These are phyloP conservation scores for Macaria liturata DNA, from an alignment of 2,888 invertebrate species.

Conservation along the genomic window DNA sequence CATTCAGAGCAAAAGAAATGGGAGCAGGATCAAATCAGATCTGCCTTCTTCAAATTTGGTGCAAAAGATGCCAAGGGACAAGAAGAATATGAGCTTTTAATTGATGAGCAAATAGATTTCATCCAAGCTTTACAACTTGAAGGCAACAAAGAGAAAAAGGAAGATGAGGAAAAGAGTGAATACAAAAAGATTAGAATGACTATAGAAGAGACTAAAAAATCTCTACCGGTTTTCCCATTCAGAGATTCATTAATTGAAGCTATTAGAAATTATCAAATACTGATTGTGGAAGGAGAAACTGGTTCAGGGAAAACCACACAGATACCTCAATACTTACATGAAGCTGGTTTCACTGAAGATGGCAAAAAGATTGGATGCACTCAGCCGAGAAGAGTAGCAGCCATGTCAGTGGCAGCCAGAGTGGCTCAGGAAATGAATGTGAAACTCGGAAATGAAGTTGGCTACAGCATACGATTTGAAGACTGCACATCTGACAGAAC, in stretches of 20 bases:
- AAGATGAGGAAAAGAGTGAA: conserved; percentile 86
- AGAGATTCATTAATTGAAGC: conserved; percentile 94
- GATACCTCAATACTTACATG: conserved; percentile 98
- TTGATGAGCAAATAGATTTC: conserved; percentile 99
- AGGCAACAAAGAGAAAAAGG: conserved; percentile 85
- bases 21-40: conserved; percentile 98
- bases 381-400: conserved; percentile 98
- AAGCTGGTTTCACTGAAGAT: conserved; percentile 93
- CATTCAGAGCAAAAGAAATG: conserved; percentile 96
- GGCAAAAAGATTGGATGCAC: conserved; percentile 98
- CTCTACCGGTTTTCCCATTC: conserved; percentile 97
- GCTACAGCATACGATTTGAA: conserved; percentile 97
- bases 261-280: conserved; percentile 93
- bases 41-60: conserved; percentile 96
- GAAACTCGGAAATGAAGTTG: conserved; percentile 96
- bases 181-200: conserved; percentile 87
- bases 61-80: conserved; percentile 91
- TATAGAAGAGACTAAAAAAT: conserved; percentile 95
- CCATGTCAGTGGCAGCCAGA: conserved; percentile 99
- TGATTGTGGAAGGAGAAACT: conserved; percentile 99
- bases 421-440: conserved; percentile 99
- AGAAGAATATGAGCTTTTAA: conserved; percentile 94
- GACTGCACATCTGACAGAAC: conserved; percentile 99
- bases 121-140: conserved; percentile 94
- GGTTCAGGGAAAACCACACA: conserved; percentile 99